phyloP scores from a whole-genome alignment of 2,888 invertebrate species.

The Pyralis farinalis region DNA sequence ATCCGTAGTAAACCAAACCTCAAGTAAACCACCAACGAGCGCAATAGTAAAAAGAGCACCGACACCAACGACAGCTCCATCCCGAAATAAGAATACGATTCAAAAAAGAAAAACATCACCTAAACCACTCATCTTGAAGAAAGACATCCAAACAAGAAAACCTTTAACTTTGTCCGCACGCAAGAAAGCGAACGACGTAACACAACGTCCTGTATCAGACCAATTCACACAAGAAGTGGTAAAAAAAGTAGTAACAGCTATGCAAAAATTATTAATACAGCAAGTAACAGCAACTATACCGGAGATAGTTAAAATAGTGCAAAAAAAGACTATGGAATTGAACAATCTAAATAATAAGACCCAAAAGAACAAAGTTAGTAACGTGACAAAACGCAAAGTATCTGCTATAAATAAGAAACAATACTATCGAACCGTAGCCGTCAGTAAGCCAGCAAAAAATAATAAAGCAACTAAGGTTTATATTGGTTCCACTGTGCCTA shows the following conservation, averaged over 20 bases:
- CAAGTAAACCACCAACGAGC: too few species aligned
- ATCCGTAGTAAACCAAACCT: too few species aligned
- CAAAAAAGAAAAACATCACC: conserved; percentile 16
- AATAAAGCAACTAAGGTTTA: too few species aligned
- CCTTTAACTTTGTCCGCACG: conserved; percentile 16
- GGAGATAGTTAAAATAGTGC: not conserved
- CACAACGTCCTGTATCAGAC: conserved; percentile 8
- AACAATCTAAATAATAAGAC: not conserved
- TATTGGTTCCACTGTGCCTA: too few species aligned
- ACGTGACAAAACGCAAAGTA: too few species aligned
- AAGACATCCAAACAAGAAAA: conserved; percentile 17
- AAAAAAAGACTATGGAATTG: conserved; percentile 6
- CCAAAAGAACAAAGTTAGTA: not conserved
- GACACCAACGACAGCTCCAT: too few species aligned
- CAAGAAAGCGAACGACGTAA: conserved; percentile 16
- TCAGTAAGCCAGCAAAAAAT: too few species aligned
- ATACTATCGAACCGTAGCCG: too few species aligned
- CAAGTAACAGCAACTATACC: conserved; percentile 3
- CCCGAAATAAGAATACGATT: too few species aligned
- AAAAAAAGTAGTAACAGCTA: conserved; percentile 33
- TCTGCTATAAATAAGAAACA: too few species aligned
- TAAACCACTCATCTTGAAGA: conserved; percentile 22
- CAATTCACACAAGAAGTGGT: conserved; percentile 31
- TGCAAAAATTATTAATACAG: conserved; percentile 34
- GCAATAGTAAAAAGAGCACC: too few species aligned